A percentile compares a stretch with the other conserved stretches of the same genome.
Conservation (phyloP, 2,113 vertebrate species). For the Proterorhinus semilunaris region DNA sequence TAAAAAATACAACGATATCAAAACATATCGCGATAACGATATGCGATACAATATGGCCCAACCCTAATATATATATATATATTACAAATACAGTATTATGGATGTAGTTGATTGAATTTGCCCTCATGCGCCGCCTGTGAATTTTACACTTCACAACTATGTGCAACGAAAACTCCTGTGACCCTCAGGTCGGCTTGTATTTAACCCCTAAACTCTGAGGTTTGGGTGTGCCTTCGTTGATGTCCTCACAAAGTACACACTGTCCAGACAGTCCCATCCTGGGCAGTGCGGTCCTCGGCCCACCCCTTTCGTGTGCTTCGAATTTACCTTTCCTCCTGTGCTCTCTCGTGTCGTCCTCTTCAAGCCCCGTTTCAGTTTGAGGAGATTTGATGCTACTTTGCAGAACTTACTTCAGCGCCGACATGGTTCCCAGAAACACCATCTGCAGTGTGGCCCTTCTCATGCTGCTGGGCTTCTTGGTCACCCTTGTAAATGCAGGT, state of each 20-base stretch:
- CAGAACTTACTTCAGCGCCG: conserved; percentile 18
- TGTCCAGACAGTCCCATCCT: conserved; percentile 61
- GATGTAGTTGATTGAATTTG: background rate
- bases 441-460: conserved; percentile 60
- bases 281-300: conserved; percentile 45
- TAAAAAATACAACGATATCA: no score
- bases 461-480: conserved; percentile 60
- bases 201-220: conserved; percentile 37
- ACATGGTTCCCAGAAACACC: conserved; percentile 66
- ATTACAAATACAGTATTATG: background rate
- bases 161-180: background rate
- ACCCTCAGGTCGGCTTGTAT: background rate
- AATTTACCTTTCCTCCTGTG: conserved; percentile 36
- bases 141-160: conserved; percentile 1
- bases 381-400: conserved; percentile 42
- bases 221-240: conserved; percentile 55
- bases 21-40: no score
- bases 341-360: conserved; percentile 32
- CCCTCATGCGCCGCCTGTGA: background rate
- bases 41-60: no score
- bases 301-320: conserved; percentile 43
- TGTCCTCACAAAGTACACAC: conserved; percentile 73
- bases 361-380: conserved; percentile 24
- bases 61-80: no score
- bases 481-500: conserved; percentile 70